Evolutionary conservation across 1,140 invertebrate species (phyloP).

Genomic region (Drosophila sproati): DNA sequence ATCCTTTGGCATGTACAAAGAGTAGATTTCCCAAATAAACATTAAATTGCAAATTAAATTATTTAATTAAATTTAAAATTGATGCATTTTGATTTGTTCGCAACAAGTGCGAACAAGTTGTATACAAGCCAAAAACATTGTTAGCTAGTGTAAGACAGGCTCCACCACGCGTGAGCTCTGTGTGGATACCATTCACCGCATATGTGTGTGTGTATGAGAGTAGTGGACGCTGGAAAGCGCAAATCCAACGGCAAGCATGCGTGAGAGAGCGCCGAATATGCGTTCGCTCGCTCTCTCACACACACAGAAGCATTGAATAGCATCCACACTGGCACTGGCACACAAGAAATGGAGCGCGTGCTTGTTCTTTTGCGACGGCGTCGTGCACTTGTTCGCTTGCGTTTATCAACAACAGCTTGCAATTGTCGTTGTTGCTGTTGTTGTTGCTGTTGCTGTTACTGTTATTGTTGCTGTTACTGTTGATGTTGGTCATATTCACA

Average conservation of each 20-base stretch:
- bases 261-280: constrained; percentile 6
- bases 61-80: background rate
- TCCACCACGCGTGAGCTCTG: constrained; percentile 62
- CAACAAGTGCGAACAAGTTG: no score
- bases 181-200: constrained; percentile 37
- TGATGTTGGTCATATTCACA: constrained; percentile 6
- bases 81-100: no score
- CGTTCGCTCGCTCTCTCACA: background rate
- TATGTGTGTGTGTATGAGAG: background rate
- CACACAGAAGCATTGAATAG: constrained; percentile 4
- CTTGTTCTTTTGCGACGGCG: constrained; percentile 63
- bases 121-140: background rate
- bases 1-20: no score
- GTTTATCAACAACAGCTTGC: constrained; percentile 50
- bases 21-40: no score
- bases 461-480: constrained; percentile 18
- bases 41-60: background rate
- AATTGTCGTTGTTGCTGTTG: constrained; percentile 30
- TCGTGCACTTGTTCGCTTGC: constrained; percentile 65
- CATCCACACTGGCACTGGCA: constrained; percentile 24
- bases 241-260: constrained; percentile 11
- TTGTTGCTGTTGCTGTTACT: constrained; percentile 33
- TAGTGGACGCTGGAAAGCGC: constrained; percentile 63
- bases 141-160: constrained; percentile 43
- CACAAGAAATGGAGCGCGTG: constrained; percentile 19